Base-by-base conservation (phyloP, 2,888 invertebrate genomes). In the Synergus itoensis region DNA sequence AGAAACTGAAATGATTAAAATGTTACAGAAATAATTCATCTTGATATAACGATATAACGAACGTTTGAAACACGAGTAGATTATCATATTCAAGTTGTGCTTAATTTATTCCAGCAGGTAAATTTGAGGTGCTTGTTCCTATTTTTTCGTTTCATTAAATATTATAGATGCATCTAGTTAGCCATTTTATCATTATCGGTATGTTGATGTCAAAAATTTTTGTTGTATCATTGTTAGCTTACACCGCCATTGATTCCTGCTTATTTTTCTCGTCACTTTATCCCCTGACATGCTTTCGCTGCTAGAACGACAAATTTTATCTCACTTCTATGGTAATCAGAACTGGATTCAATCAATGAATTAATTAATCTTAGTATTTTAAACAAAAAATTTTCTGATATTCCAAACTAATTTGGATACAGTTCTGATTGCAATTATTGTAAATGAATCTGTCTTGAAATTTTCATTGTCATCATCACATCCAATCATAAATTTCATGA, bases 111-210 rank as follows among this genome's bases (percentile, higher is more conserved):
- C 41, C 1, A 81, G 81, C 36, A 83, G 80, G 77, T 81, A 80
- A 77, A 69, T 82, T 83, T 84, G 83, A 87, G 83, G 79, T 77
- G 84, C 86, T 87, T 87, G 65, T 85, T 84, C 60, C 81, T 84
- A 81, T 84, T 82, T 84, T 79, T 80, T 82, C 84, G 85, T 86
- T 73, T 78, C 79, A 82, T 83, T 65, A 76, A 76, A 83, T 78
- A 63, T 85, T 86, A 40, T 73, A 73, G 73, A 73, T 73, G 73
- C 73, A 73, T 73, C 43, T 67, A 67, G 5, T 67, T 67, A 67
- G 67, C 18, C 77, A 73, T 48, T 76, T 62, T 76, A 43, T 41
- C 41, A 60, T 76, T 40, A 76, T 62, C 63, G 76, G 62, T 76
- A 76, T 76, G 76, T 76, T 63, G 76, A 63, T 78, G 69, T 80